phyloP scores from a whole-genome alignment of 2,797 vertebrate species.

The Adrianichthys oophorus region DNA sequence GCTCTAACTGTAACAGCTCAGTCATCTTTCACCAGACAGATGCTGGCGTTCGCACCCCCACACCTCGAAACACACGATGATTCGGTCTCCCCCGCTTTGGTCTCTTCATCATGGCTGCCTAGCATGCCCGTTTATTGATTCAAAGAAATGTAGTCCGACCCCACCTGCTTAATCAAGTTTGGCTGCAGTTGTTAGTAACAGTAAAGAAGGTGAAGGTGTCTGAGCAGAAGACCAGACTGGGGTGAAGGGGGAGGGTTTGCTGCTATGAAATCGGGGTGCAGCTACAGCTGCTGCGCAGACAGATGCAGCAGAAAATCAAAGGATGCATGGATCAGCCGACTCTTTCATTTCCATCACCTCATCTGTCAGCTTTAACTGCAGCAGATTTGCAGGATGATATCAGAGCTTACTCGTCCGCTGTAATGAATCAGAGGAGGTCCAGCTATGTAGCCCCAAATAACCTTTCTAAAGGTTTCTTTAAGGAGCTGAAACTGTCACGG shows the following conservation, averaged over 20 bases:
- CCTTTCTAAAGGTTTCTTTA: constrained; percentile 11
- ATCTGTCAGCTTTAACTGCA: too few species aligned
- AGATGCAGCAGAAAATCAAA: constrained; percentile 38
- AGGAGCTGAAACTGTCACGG: not conserved
- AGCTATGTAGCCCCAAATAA: constrained; percentile 16
- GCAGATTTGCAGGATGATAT: too few species aligned
- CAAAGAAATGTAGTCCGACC: constrained; percentile 64
- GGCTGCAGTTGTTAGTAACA: constrained; percentile 52
- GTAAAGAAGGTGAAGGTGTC: constrained; percentile 16
- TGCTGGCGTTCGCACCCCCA: constrained; percentile 31
- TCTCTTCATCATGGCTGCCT: constrained; percentile 59
- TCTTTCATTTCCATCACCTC: too few species aligned
- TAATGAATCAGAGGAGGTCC: too few species aligned
- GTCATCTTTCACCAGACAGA: constrained; percentile 67
- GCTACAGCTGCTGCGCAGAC: constrained; percentile 21
- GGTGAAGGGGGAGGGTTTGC: constrained; percentile 14
- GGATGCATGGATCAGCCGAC: not conserved
- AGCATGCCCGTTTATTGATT: constrained; percentile 61
- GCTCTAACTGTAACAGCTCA: constrained; percentile 63
- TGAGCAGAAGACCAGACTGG: not conserved
- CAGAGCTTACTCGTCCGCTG: too few species aligned
- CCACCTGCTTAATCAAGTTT: constrained; percentile 66
- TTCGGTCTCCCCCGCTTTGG: not conserved
- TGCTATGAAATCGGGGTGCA: constrained; percentile 33
- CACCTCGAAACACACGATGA: constrained; percentile 6